phyloP scores from a whole-genome alignment of 2,113 vertebrate genomes.

The Chlamydotis undulata region DNA sequence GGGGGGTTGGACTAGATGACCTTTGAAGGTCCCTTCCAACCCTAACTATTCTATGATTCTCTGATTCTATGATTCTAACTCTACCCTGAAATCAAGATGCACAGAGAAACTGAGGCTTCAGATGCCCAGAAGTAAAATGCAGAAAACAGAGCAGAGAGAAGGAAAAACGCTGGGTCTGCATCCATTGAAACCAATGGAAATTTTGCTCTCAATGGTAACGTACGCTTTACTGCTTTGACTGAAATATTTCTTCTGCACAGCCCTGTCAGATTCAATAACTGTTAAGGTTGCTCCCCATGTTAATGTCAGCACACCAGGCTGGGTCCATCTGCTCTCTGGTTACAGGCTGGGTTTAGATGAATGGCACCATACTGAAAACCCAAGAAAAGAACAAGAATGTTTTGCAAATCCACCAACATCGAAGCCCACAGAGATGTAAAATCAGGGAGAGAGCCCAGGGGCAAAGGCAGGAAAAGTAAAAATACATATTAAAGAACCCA shows the following conservation, averaged over 20 bases:
- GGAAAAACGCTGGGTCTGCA: not conserved
- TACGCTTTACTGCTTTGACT: not conserved
- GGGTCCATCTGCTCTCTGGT: not conserved
- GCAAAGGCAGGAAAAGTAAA: not conserved
- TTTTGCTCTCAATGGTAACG: not conserved
- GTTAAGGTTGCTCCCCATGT: not conserved
- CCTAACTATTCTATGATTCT: too few relatives aligned
- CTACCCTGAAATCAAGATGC: not conserved
- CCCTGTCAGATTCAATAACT: not conserved
- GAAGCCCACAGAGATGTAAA: not conserved
- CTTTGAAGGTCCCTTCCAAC: too few relatives aligned
- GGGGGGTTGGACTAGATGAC: too few relatives aligned
- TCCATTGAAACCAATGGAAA: not conserved
- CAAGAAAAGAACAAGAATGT: not conserved
- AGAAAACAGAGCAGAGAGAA: not conserved
- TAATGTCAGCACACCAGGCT: not conserved
- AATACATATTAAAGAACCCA: rapidly evolving
- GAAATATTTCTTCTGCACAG: not conserved
- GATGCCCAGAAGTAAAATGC: not conserved
- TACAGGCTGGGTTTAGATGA: not conserved
- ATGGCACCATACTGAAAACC: not conserved
- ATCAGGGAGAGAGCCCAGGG: not conserved
- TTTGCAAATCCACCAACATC: not conserved
- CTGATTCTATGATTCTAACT: too few relatives aligned
- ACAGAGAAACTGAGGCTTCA: not conserved